Conservation (phyloP, 2,888 invertebrate species). For the Chymomyza procnemis region DNA sequence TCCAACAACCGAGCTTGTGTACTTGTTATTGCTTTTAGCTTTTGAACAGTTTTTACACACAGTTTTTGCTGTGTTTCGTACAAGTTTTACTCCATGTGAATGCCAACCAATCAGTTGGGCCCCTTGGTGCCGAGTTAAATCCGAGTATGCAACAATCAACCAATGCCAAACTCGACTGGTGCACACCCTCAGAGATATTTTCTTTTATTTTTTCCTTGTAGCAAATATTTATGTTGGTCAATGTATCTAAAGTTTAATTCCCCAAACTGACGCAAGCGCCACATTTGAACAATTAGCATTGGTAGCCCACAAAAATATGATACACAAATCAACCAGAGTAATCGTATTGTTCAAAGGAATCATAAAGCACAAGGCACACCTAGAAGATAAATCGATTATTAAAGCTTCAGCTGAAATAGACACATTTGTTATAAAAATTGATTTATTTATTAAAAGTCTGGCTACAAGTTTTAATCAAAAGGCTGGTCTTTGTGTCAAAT, state of each 20-base stretch:
- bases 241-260: slow-evolving; percentile 45
- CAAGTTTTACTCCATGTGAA: slow-evolving; percentile 50
- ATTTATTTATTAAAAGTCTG: no score
- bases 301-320: neutral
- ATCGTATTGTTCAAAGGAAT: no score
- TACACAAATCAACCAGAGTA: no score
- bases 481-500: no score
- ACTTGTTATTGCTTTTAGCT: slow-evolving; percentile 37
- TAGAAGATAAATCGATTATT: no score
- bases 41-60: slow-evolving; percentile 10
- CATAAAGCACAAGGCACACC: no score
- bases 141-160: slow-evolving; percentile 17
- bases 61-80: slow-evolving; percentile 12
- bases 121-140: slow-evolving; percentile 25
- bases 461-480: no score
- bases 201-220: neutral
- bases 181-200: neutral
- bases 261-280: slow-evolving; percentile 42
- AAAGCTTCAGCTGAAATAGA: no score
- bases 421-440: no score
- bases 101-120: slow-evolving; percentile 54
- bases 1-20: neutral
- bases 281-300: neutral
- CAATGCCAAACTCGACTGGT: neutral
- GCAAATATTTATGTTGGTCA: slow-evolving; percentile 1